Percentiles rank a stretch among this genome's conserved stretches.
Evolutionary conservation across 2,888 invertebrate genomes (phyloP).

Genomic region (Limnephilus rhombicus): DNA sequence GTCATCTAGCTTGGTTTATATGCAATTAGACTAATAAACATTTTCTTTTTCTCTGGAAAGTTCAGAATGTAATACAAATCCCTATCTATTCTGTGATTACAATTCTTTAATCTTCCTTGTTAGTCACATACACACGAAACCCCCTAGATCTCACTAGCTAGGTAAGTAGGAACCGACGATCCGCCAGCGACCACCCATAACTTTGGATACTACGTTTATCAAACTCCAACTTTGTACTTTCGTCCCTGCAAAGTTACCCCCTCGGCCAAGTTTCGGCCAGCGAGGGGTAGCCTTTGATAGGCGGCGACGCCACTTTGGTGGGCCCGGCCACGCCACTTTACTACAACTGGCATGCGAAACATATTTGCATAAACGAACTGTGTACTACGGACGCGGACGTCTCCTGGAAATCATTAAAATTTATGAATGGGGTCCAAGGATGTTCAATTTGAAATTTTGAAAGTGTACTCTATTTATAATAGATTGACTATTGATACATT

Average conservation of each 20-base stretch:
- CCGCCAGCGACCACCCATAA: constrained; percentile 54
- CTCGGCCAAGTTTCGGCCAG: constrained; percentile 24
- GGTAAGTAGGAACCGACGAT: not conserved
- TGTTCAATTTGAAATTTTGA: not conserved
- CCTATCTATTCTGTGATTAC: not conserved
- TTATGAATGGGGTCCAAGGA: not conserved
- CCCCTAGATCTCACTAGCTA: not conserved
- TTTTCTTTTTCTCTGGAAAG: too few species aligned
- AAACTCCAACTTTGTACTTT: constrained; percentile 64
- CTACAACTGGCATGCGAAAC: constrained; percentile 53
- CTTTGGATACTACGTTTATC: constrained; percentile 64
- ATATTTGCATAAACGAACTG: constrained; percentile 63
- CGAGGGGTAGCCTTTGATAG: constrained; percentile 57
- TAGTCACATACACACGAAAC: not conserved
- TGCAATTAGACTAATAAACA: too few species aligned
- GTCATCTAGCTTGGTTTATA: too few species aligned
- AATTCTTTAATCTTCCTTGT: not conserved
- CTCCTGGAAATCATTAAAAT: constrained; percentile 39
- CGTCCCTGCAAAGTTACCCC: constrained; percentile 34
- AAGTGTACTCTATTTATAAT: not conserved
- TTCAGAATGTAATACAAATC: not conserved
- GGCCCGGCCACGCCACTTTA: constrained; percentile 20
- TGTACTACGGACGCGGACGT: not conserved
- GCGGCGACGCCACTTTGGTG: constrained; percentile 19
- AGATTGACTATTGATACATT: too few species aligned